Conservation (phyloP, 2,113 vertebrate genomes). For the Siphamia tubifer region DNA sequence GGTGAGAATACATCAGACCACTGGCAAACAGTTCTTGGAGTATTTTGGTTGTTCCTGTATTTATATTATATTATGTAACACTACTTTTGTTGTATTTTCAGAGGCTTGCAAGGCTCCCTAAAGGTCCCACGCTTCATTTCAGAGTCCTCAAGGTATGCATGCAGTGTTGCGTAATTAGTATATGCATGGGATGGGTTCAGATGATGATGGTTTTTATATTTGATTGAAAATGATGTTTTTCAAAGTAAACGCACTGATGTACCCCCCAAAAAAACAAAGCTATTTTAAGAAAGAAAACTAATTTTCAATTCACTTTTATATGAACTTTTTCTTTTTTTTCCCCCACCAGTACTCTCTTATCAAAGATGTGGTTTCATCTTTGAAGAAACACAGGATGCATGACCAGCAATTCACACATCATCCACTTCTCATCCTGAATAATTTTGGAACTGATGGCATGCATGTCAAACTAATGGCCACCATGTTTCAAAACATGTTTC, state of each 20-base stretch:
- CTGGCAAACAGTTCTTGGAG: neutral
- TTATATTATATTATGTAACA: too few species aligned
- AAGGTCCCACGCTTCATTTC: conserved; percentile 89
- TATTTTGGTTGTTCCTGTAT: neutral
- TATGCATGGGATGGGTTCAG: conserved; percentile 16
- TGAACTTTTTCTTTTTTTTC: neutral
- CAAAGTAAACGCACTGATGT: conserved; percentile 80
- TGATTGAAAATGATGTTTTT: conserved; percentile 73
- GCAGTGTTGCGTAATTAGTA: too few species aligned
- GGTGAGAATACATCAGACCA: conserved; percentile 68
- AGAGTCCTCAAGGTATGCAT: conserved; percentile 81
- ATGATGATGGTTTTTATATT: conserved; percentile 55
- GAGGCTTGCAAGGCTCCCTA: conserved; percentile 89
- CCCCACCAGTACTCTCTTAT: conserved; percentile 88
- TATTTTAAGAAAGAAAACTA: fast-evolving
- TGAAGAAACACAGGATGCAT: conserved; percentile 92
- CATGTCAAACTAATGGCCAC: conserved; percentile 92
- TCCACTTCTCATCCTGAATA: conserved; percentile 90
- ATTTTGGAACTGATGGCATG: conserved; percentile 88
- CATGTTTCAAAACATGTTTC: conserved; percentile 96
- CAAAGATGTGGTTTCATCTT: conserved; percentile 88
- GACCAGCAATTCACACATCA: conserved; percentile 91
- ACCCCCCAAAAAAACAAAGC: neutral
- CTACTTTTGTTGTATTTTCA: conserved; percentile 29
- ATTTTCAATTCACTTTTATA: neutral